Evolutionary conservation across 2,888 invertebrate species (phyloP).

Genomic region (Chloroclystis v-ata): DNA sequence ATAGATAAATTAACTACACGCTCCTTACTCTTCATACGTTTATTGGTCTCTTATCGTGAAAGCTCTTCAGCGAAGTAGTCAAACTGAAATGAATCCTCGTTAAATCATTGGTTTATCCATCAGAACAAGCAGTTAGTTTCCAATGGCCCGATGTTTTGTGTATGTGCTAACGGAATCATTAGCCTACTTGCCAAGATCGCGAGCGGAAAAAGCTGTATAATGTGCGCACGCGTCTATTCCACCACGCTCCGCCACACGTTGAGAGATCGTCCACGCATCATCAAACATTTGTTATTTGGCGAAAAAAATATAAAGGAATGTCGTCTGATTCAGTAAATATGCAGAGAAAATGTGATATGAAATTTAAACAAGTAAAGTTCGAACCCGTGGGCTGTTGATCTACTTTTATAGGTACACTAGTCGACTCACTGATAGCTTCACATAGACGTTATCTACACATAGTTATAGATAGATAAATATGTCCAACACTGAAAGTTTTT

Average conservation of each 20-base stretch:
- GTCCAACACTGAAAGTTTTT: too few species aligned
- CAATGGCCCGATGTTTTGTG: conserved; percentile 66
- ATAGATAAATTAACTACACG: too few species aligned
- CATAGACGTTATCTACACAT: too few species aligned
- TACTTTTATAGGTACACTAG: too few species aligned
- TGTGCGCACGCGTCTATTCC: conserved; percentile 41
- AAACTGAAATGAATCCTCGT: conserved; percentile 14
- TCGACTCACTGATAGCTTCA: too few species aligned
- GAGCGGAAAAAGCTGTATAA: conserved; percentile 70
- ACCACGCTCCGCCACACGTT: conserved; percentile 31
- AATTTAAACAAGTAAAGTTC: too few species aligned
- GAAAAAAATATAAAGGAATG: conserved; percentile 15
- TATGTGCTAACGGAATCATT: conserved; percentile 74
- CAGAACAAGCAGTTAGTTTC: conserved; percentile 57
- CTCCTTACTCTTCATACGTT: too few species aligned
- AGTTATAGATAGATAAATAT: too few species aligned
- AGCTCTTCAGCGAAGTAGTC: too few species aligned
- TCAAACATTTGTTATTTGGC: conserved; percentile 35
- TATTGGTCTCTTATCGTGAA: too few species aligned
- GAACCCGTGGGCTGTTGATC: too few species aligned
- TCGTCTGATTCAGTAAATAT: conserved; percentile 8
- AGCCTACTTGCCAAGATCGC: conserved; percentile 65
- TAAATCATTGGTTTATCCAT: conserved; percentile 41
- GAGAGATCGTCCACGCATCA: conserved; percentile 33
- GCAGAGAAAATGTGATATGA: too few species aligned